Evolutionary conservation across 2,888 invertebrate species (phyloP).

Genomic region (Uloborus plumipes): DNA sequence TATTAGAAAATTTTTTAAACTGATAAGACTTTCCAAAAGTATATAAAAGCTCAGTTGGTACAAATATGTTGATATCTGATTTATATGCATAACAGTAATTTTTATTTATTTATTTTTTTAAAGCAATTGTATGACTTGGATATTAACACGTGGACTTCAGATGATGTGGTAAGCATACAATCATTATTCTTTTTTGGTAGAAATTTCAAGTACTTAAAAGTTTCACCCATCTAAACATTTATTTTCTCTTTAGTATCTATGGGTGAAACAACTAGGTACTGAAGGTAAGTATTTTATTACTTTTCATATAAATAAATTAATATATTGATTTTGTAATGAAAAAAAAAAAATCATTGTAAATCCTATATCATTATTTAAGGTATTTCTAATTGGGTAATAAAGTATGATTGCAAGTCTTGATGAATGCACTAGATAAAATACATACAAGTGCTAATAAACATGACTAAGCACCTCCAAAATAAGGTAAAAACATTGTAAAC

Average conservation of each 20-base stretch:
- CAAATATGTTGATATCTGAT: background rate
- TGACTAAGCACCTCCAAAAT: too few species aligned
- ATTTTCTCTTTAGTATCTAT: conserved; percentile 52
- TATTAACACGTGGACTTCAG: conserved; percentile 71
- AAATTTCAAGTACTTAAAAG: background rate
- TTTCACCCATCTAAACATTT: background rate
- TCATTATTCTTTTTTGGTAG: background rate
- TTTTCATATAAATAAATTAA: background rate
- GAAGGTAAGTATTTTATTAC: conserved; percentile 45
- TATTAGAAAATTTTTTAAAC: too few species aligned
- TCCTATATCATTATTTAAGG: too few species aligned
- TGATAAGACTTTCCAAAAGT: too few species aligned
- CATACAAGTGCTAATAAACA: too few species aligned
- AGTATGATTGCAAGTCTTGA: too few species aligned
- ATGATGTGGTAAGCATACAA: conserved; percentile 70
- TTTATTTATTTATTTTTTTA: conserved; percentile 58
- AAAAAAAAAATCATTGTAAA: too few species aligned
- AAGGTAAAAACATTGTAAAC: too few species aligned
- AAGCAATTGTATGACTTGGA: conserved; percentile 71
- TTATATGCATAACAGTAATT: background rate
- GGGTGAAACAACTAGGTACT: conserved; percentile 64
- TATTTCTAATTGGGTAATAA: too few species aligned
- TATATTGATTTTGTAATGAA: too few species aligned
- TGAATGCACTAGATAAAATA: too few species aligned
- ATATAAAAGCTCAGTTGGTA: too few species aligned